These are phyloP conservation scores for Lathamus discolor DNA, from an alignment of 2,113 vertebrate species.

Conservation along the genomic window DNA sequence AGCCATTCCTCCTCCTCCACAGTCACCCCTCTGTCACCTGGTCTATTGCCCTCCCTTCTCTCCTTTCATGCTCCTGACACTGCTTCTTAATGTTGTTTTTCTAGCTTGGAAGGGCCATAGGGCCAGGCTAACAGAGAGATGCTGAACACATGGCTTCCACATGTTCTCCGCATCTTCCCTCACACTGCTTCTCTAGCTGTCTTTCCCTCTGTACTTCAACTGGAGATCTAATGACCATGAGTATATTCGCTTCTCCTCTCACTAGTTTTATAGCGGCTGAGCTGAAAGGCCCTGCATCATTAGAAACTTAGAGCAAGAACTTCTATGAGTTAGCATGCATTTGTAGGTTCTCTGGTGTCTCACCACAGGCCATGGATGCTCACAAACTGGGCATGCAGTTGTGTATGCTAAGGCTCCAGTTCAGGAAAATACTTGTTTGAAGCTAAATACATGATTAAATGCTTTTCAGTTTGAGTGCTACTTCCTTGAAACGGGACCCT, in stretches of 20 bases:
- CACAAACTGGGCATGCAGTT: background rate
- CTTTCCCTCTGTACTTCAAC: background rate
- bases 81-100: slow-evolving; percentile 22
- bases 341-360: background rate
- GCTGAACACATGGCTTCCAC: slow-evolving; percentile 46
- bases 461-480: background rate
- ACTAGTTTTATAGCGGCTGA: background rate
- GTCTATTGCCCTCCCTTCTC: background rate
- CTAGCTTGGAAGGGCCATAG: slow-evolving; percentile 18
- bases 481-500: background rate
- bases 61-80: slow-evolving; percentile 28
- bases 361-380: background rate
- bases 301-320: background rate
- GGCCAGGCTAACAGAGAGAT: background rate
- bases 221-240: background rate
- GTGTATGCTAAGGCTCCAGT: background rate
- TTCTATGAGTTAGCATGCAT: background rate
- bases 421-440: slow-evolving; percentile 4
- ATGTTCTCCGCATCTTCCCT: background rate
- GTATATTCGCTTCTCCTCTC: background rate
- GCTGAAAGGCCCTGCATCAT: background rate
- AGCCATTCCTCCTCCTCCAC: background rate
- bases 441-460: background rate
- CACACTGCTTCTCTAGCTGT: background rate
- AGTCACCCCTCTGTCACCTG: slow-evolving; percentile 11